These are phyloP conservation scores for Osedax fenrisi DNA, from an alignment of 2,888 invertebrate genomes.

Conservation along the genomic window DNA sequence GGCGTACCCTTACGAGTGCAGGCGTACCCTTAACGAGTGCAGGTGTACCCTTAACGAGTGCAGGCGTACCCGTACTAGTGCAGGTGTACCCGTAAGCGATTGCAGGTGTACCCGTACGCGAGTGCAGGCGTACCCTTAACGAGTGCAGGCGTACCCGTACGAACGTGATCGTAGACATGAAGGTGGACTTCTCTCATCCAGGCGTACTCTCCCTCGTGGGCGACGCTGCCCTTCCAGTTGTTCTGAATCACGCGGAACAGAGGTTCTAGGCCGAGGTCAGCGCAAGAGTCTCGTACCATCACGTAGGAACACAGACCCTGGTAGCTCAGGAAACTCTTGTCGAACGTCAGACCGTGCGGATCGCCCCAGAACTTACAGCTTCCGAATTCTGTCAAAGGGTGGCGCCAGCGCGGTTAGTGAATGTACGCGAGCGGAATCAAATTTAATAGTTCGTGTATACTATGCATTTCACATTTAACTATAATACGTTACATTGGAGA, in stretches of 20 bases:
- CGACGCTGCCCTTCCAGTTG: constrained; percentile 33
- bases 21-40: too few relatives aligned
- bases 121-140: too few relatives aligned
- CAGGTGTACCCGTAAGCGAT: too few relatives aligned
- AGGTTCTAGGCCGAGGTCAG: constrained; percentile 19
- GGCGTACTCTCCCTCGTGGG: constrained; percentile 29
- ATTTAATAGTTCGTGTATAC: too few relatives aligned
- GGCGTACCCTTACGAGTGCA: too few relatives aligned
- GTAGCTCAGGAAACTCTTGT: constrained; percentile 39
- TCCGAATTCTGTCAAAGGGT: constrained; percentile 37
- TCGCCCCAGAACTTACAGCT: constrained; percentile 45
- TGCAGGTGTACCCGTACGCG: too few relatives aligned
- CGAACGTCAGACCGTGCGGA: constrained; percentile 43
- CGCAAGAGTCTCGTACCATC: constrained; percentile 41
- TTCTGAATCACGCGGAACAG: constrained; percentile 37
- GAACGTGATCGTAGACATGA: constrained; percentile 34
- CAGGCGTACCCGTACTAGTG: too few relatives aligned
- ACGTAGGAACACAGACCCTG: constrained; percentile 43
- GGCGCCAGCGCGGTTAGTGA: too few relatives aligned
- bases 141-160: constrained; percentile 26
- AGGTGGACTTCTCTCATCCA: constrained; percentile 41
- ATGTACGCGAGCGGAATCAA: too few relatives aligned
- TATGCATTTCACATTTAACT: too few relatives aligned
- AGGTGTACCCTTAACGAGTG: too few relatives aligned
- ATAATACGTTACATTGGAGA: too few relatives aligned